Evolutionary conservation across 2,113 vertebrate genomes (phyloP).

Genomic region (Campylorhamphus procurvoides): DNA sequence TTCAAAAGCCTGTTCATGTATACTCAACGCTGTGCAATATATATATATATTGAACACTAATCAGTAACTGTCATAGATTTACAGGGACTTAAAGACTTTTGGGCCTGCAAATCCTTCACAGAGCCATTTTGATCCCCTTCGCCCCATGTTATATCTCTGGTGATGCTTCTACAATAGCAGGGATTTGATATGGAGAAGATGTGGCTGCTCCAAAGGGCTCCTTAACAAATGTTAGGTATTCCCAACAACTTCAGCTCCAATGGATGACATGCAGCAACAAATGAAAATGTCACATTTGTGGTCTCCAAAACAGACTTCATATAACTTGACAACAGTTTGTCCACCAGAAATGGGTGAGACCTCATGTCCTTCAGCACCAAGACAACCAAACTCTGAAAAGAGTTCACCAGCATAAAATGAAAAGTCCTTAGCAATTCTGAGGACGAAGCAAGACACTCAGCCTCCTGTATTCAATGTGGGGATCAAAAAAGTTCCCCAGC

Average conservation of each 20-base stretch:
- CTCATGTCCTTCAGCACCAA: background rate
- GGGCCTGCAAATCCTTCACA: background rate
- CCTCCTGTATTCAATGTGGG: background rate
- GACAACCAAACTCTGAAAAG: background rate
- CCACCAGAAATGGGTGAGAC: background rate
- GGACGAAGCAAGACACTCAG: background rate
- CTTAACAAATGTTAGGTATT: background rate
- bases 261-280: background rate
- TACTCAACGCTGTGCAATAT: background rate
- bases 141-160: background rate
- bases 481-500: background rate
- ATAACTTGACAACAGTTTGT: background rate
- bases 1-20: background rate
- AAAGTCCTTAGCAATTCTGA: background rate
- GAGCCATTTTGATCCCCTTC: background rate
- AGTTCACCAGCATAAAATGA: background rate
- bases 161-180: background rate
- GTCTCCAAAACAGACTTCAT: background rate
- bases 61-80: background rate
- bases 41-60: background rate
- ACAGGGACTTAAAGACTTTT: background rate
- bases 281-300: background rate
- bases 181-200: background rate
- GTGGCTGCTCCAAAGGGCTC: background rate
- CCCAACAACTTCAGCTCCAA: background rate